Evolutionary conservation across 2,797 vertebrate species (phyloP), one percentile per base, ranked within the genome.

Genomic region (Pterois miles): DNA sequence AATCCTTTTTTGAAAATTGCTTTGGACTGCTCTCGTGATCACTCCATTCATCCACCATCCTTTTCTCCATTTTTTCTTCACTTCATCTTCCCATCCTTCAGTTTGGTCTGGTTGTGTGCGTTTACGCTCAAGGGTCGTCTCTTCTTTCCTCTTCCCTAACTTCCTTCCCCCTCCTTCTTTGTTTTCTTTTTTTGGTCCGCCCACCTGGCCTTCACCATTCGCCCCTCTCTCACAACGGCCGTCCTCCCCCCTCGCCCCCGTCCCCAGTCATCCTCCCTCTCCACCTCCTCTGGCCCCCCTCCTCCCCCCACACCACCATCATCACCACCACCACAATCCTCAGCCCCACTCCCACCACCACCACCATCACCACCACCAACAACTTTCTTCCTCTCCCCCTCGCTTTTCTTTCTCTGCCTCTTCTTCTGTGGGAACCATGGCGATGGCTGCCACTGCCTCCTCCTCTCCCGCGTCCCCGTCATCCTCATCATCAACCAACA

Each of bases 161-260:
- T 38, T 7, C 62, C 27, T 36, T 43, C 66, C 34, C n/a, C 33
- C 16, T 9, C 31, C 63, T 43, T 63, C 5, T 38, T 33, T 27
- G 2, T 59, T 74, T 81, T 76, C 53, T 52, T 38, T 65, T 33
- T 8, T 71, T 16, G 14, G 25, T 6, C 3, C 43, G 1, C 50
- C 40, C 36, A 33, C 69, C 34, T 65, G 29, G 50, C 79, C 62
- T 93, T 79, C 90, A 93, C 81, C 89, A 92, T 94, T 94, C 91
- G 89, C 38, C 94, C 92, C 85, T 95, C 90, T 56, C 86, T 94
- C 16, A 74, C 93, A 57, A 94, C 92, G 20, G 91, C 90, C 0
- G 89, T 94, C 90, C 93, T 94, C 84, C 88, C 91, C 87, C 86
- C 91, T 90, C 90, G 81, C 33, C 82, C 90, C 89, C 87, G 83